Base-by-base conservation (phyloP, 2,888 invertebrate genomes). In the Dorcus parallelipipedus region DNA sequence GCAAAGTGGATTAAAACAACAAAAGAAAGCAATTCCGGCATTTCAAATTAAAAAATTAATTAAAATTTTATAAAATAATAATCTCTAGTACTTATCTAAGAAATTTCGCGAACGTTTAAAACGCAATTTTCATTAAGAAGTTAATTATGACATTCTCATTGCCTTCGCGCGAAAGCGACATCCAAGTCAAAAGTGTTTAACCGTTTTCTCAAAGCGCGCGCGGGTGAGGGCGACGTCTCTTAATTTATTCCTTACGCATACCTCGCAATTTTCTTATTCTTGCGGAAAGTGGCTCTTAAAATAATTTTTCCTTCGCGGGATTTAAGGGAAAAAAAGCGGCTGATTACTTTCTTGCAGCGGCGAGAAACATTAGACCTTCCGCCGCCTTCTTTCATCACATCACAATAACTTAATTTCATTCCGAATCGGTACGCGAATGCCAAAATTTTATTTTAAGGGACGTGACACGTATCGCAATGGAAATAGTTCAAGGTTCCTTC, bases 161-260 rank as follows among this genome's bases (percentile, higher is more conserved):
- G 26, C 26, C 6, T 33, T 7, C 26, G 26, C 26, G 49, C 40
- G 49, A 38, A 26, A 17, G 49, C 49, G 49, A 47, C 49, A 45
- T 42, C 47, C 52, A 41, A 58, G 54, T 58, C 51, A 53, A 60
- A 60, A 54, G 54, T 58, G 49, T 50, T 55, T 6, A 45, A 20
- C 45, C 45, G 23, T 17, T 43, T 43, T 20, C 3, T 17, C 14
- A 20, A 14, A 14, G n/a, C 6, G 10, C 6, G 10, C 20, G 9
- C 7, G 14, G 14, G 26, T 4, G 26, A 33, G 26, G 26, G 26
- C 26, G 26, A 33, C 6, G 26, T 7, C 50, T 49, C 58, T 60
- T 60, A 60, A 60, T 60, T 58, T 60, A 60, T 60, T 60, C 54
- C 49, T 49, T 6, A 57, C 57, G 57, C 57, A 58, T 41, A 58